These are phyloP conservation scores for Pteruthius melanotis DNA, from an alignment of 2,113 vertebrate genomes.

Conservation along the genomic window DNA sequence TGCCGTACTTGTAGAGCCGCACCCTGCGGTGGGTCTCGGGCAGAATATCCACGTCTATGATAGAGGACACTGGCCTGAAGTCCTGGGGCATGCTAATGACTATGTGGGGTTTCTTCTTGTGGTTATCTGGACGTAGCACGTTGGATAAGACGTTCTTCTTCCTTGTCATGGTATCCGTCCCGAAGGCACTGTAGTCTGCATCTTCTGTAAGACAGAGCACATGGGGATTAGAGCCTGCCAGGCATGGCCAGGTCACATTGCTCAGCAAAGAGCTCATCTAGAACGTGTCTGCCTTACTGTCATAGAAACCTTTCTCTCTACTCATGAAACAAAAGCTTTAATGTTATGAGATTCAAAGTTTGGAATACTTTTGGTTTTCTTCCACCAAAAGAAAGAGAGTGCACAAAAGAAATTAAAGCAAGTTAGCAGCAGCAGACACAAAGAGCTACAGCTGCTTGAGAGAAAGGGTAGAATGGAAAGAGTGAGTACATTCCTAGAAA, in stretches of 20 bases:
- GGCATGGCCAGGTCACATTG: neutral
- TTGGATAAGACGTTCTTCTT: constrained; percentile 91
- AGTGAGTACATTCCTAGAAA: constrained; percentile 41
- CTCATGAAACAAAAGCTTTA: neutral
- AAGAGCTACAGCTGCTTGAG: neutral
- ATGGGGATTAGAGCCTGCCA: neutral
- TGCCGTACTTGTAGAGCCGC: constrained; percentile 94
- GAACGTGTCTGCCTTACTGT: neutral
- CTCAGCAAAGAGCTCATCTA: neutral
- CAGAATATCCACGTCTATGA: constrained; percentile 97
- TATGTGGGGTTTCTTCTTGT: constrained; percentile 87
- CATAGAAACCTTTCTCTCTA: neutral
- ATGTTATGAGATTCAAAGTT: neutral
- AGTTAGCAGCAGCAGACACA: neutral
- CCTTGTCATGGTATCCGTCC: constrained; percentile 85
- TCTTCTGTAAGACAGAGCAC: constrained; percentile 82
- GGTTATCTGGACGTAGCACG: constrained; percentile 86
- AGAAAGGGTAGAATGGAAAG: neutral
- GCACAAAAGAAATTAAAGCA: neutral
- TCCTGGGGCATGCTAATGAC: constrained; percentile 94
- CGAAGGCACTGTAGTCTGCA: constrained; percentile 93
- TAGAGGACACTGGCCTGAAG: constrained; percentile 95
- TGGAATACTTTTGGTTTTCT: neutral
- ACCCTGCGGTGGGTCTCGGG: constrained; percentile 94
- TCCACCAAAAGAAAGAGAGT: neutral